Evolutionary conservation across 92 coral and sea anemone genomes (phyloP), one percentile per base, ranked within the genome.

Genomic region (Isaurus tuberculatus): DNA sequence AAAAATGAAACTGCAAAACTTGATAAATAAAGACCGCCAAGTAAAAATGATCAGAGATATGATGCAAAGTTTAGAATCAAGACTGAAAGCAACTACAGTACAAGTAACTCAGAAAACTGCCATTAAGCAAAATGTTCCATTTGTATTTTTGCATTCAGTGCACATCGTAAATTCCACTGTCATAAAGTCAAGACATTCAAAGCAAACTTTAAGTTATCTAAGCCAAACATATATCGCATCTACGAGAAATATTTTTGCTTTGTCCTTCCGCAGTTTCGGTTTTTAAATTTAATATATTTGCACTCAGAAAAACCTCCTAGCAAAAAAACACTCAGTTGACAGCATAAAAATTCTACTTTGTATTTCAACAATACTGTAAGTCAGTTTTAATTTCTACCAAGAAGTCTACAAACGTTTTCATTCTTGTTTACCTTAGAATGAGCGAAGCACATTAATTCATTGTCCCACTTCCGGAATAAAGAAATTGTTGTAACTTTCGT

Each of bases 401-500:
- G 3, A 1, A 7, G 0, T 27, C 3, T 9, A 63, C 16, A 14
- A 26, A n/a, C 19, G 25, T 17, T 22, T 17, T 63, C 8, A n/a
- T 26, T 22, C 33, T 65, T 9, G 11, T 25, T 30, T 84, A 96
- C 99, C 91, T 88, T 94, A 14, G 94, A 90, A 70, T 96, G 99
- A 0, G 99, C 99, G 55, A 72, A 85, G 71, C 99, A 96, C 89
- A 94, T 88, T 26, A 96, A 75, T 70, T 96, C 99, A 28, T 96
- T 91, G 61, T 96, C 98, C 99, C 99, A 96, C 1, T 95, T 91
- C 60, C 98, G 78, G 87, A 96, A 96, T 15, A 96, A 84, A 8
- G 93, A 98, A 19, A 96, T 91, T 9, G 99, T 96, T 0, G 99
- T 96, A 27, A 96, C 95, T 20, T 89, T 88, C 14, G 51, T 73